These are phyloP conservation scores for Eristalinus aeneus DNA, from an alignment of 2,888 invertebrate species.

Conservation along the genomic window DNA sequence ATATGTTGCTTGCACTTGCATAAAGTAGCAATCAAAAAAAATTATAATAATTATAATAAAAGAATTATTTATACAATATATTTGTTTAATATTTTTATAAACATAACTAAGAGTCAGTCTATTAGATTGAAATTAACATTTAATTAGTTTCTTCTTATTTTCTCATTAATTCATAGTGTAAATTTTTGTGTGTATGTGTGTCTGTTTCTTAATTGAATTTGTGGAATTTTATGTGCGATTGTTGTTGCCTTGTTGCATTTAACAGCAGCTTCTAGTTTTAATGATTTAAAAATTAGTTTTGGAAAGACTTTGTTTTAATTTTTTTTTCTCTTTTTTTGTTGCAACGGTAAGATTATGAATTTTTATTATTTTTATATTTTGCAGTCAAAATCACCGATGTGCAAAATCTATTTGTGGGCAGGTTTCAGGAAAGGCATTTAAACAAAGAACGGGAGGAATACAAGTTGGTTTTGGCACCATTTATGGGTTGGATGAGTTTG, in stretches of 20 bases:
- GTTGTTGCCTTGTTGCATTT: not conserved
- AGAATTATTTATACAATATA: conserved; percentile 38
- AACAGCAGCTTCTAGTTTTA: not conserved
- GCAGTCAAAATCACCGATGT: not conserved
- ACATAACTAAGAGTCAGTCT: conserved; percentile 68
- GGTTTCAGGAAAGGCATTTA: no score
- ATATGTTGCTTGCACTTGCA: conserved; percentile 47
- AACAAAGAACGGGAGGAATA: no score
- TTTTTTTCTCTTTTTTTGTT: not conserved
- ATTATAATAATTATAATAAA: conserved; percentile 11
- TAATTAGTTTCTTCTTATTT: conserved; percentile 24
- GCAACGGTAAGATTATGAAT: not conserved
- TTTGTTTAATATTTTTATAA: conserved; percentile 38
- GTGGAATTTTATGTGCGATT: not conserved
- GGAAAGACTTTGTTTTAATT: not conserved
- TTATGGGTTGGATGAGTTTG: no score
- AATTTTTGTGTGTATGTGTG: not conserved
- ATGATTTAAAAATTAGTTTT: not conserved
- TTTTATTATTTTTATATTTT: not conserved
- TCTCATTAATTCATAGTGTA: not conserved
- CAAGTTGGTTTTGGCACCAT: no score
- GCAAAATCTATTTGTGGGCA: no score
- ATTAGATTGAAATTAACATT: conserved; percentile 53
- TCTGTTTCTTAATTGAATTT: not conserved
- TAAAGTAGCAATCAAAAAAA: conserved; percentile 33